Evolutionary conservation across 1,140 invertebrate genomes (phyloP).

Genomic region (Orchesella cincta): DNA sequence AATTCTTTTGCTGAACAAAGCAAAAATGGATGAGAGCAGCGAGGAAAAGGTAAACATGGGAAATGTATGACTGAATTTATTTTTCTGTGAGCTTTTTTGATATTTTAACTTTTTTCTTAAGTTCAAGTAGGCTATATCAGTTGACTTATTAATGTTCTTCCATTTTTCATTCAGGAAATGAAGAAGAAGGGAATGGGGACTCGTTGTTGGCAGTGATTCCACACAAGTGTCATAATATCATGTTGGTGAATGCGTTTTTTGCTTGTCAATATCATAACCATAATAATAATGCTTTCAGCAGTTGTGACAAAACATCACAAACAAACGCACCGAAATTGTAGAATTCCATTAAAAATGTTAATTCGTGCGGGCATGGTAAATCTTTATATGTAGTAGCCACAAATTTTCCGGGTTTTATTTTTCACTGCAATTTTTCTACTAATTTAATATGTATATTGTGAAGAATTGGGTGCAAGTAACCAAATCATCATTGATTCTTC

Average conservation of each 20-base stretch:
- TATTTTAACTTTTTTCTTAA: not conserved
- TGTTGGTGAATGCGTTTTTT: not conserved
- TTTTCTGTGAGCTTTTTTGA: not conserved
- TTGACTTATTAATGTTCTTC: not conserved
- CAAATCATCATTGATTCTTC: no score
- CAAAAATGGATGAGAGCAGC: not conserved
- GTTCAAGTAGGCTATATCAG: not conserved
- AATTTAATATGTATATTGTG: not conserved
- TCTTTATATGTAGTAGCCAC: not conserved
- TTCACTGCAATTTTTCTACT: not conserved
- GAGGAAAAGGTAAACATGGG: not conserved
- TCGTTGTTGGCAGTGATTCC: not conserved
- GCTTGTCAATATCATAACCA: not conserved
- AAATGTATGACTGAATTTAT: not conserved
- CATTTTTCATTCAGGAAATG: not conserved
- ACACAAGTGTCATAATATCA: not conserved
- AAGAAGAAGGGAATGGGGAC: not conserved
- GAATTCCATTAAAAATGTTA: not conserved
- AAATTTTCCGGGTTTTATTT: not conserved
- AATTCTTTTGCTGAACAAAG: not conserved
- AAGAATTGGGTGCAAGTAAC: no score
- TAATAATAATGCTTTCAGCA: constrained; percentile 3
- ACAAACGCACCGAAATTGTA: not conserved
- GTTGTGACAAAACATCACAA: constrained; percentile 8
- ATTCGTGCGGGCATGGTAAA: not conserved